Evolutionary conservation across 64 coral and sea anemone genomes (phyloP), one percentile per base, ranked within the genome.

Genomic region (Dendrophyllia cribrosa): DNA sequence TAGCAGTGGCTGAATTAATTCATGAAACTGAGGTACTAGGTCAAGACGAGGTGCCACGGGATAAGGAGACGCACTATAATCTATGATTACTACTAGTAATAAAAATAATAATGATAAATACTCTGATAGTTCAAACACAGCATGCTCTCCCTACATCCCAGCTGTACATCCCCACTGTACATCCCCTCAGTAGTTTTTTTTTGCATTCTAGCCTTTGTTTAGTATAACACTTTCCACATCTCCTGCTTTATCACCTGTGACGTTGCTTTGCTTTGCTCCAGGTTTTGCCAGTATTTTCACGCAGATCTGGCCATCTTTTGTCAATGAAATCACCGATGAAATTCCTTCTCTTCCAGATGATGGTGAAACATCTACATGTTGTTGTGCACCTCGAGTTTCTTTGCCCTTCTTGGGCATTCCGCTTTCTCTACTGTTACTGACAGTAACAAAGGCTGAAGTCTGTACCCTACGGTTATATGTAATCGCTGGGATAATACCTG

Each of bases 211-310:
- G 34, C 34, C 0, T 34, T 2, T 34, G 34, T 34, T 34, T 34
- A 34, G 34, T 34, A 34, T 2, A 34, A 34, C 34, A 34, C 34
- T 34, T 34, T 34, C 34, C 34, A 34, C 34, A 34, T 34, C 34
- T 34, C 34, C 34, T 34, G 34, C 34, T 34, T 34, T 34, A 34
- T 0, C 2, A 87, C 85, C 85, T 80, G 91, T 88, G 21, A 88
- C 72, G 23, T 59, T 70, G 50, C 87, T 93, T 88, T 88, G 85
- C 70, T 93, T 93, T 59, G 85, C 91, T 46, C 91, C 91, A 72
- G 91, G 91, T 65, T 88, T 93, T 51, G 85, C 91, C 22, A 69
- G 75, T 11, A 93, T 26, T 68, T 46, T 79, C 47, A 93, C 72
- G 19, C 66, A 65, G 34, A 93, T 87, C 51, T 59, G 66, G 1